Conservation (phyloP, 2,888 invertebrate genomes). For the Homarus gammarus region DNA sequence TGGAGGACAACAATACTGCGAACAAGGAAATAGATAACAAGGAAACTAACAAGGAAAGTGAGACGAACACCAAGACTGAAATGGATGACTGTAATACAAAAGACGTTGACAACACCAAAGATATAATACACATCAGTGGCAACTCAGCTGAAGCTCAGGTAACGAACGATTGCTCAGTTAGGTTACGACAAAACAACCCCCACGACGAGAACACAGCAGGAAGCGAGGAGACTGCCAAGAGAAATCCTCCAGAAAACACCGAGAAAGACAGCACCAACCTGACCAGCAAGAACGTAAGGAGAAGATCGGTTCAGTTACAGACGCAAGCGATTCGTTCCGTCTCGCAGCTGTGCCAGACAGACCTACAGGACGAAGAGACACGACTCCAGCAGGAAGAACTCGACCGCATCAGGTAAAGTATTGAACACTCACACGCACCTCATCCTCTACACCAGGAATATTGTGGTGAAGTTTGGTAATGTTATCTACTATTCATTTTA, state of each 20-base stretch:
- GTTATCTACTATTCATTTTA: too few relatives aligned
- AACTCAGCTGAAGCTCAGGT: too few relatives aligned
- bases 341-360: constrained; percentile 40
- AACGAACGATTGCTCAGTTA: too few relatives aligned
- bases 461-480: too few relatives aligned
- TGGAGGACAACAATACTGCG: not conserved
- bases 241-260: not conserved
- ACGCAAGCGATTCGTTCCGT: not conserved
- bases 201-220: not conserved
- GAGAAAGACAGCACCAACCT: not conserved
- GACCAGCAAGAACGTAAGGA: too few relatives aligned
- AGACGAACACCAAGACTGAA: not conserved
- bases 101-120: too few relatives aligned
- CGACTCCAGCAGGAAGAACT: not conserved
- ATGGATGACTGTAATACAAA: too few relatives aligned
- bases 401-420: constrained; percentile 38
- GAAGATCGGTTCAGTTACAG: constrained; percentile 17
- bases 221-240: not conserved
- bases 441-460: too few relatives aligned
- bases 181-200: not conserved
- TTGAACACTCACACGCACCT: too few relatives aligned
- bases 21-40: constrained; percentile 1
- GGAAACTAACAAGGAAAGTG: not conserved
- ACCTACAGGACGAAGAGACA: not conserved
- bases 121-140: too few relatives aligned